Conservation (phyloP, 2,113 vertebrate species). For the Nyctereutes procyonoides region DNA sequence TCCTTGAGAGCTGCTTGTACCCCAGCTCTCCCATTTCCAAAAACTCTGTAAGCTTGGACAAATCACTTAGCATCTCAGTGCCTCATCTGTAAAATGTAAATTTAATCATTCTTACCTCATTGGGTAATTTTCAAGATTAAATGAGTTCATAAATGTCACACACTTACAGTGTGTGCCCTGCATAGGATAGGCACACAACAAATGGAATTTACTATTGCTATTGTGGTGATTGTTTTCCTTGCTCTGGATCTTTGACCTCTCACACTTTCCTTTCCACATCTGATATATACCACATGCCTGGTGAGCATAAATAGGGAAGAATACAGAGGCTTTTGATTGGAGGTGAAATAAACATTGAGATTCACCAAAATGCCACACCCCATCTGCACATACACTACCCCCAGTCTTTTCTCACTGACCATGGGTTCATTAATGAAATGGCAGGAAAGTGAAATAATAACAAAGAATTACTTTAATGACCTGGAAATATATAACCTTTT, state of each 20-base stretch:
- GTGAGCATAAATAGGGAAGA: not conserved
- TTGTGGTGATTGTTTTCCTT: not conserved
- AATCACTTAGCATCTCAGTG: not conserved
- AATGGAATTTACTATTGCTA: not conserved
- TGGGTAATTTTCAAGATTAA: slow-evolving; percentile 5
- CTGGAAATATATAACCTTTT: not conserved
- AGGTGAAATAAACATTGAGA: not conserved
- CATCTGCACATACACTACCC: not conserved
- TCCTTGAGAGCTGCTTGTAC: not conserved
- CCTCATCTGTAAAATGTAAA: not conserved
- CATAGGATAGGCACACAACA: not conserved
- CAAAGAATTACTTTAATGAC: slow-evolving; percentile 17
- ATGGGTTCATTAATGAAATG: not conserved
- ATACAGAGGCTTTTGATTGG: not conserved
- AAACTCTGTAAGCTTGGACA: not conserved
- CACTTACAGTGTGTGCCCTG: not conserved
- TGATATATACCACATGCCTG: not conserved
- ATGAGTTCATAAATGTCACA: slow-evolving; percentile 29
- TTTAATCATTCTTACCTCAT: not conserved
- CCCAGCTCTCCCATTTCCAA: not conserved
- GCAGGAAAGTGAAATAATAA: not conserved
- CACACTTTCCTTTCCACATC: not conserved
- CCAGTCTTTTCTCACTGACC: not conserved
- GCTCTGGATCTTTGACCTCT: not conserved
- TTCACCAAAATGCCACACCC: not conserved